A percentile compares a stretch with the other conserved stretches of the same genome.
phyloP scores from a whole-genome alignment of 1,140 invertebrate species.

The Microplitis demolitor region DNA sequence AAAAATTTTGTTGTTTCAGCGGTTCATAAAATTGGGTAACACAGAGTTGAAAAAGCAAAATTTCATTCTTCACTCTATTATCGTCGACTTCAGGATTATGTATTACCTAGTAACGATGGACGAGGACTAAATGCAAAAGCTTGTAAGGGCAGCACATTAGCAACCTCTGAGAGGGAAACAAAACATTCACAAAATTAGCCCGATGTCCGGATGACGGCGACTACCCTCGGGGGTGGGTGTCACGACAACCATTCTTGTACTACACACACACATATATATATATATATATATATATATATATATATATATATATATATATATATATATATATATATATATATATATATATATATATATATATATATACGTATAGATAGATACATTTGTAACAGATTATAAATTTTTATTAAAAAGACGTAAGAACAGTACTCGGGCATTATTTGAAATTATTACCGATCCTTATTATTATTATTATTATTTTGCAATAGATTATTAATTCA shows the following conservation, averaged over 20 bases:
- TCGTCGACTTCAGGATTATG: slow-evolving; percentile 4
- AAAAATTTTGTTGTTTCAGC: neutral
- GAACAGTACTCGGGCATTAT: too few species aligned
- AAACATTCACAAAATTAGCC: slow-evolving; percentile 57
- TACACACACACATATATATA: too few species aligned
- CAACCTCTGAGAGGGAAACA: slow-evolving; percentile 46
- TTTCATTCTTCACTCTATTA: slow-evolving; percentile 27
- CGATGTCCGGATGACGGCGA: slow-evolving; percentile 49
- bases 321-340: too few species aligned
- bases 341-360: too few species aligned
- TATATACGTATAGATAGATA: too few species aligned
- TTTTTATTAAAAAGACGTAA: too few species aligned
- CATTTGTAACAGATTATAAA: too few species aligned
- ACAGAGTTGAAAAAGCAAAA: slow-evolving; percentile 25
- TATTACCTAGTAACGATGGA: slow-evolving; percentile 32
- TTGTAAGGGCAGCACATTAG: slow-evolving; percentile 50
- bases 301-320: too few species aligned
- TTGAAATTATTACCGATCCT: too few species aligned
- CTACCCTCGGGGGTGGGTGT: slow-evolving; percentile 39
- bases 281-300: too few species aligned
- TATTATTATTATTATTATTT: neutral
- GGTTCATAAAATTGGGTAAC: neutral
- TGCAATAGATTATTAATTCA: neutral
- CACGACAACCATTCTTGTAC: neutral
- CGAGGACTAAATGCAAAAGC: slow-evolving; percentile 60